Percentiles rank a stretch among this genome's conserved stretches.
These are phyloP conservation scores for Moxostoma hubbsi DNA, from an alignment of 2,797 vertebrate genomes.

Conservation along the genomic window DNA sequence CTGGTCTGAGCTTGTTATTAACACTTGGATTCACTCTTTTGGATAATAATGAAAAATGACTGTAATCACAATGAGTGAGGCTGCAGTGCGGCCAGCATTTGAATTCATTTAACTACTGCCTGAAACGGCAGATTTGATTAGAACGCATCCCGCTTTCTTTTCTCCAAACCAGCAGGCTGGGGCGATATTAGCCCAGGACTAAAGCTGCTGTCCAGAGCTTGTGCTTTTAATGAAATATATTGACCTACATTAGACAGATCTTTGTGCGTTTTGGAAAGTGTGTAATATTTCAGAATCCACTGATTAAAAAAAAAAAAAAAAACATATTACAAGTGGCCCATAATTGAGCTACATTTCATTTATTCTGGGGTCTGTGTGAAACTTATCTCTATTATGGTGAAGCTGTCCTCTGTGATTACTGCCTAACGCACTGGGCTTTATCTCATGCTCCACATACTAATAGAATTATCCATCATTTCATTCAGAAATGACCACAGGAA, in stretches of 20 bases:
- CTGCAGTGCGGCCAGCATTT: slow-evolving; percentile 11
- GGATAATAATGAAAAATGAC: slow-evolving; percentile 57
- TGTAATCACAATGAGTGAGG: slow-evolving; percentile 48
- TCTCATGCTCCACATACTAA: slow-evolving; percentile 19
- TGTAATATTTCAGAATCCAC: slow-evolving; percentile 34
- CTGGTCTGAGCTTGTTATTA: slow-evolving; percentile 46
- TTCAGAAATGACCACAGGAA: not conserved
- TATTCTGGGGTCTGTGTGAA: slow-evolving; percentile 11
- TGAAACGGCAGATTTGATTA: slow-evolving; percentile 45
- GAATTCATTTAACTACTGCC: slow-evolving; percentile 45
- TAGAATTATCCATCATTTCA: slow-evolving; percentile 44
- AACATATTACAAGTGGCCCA: slow-evolving; percentile 27
- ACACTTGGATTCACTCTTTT: slow-evolving; percentile 44
- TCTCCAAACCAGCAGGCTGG: slow-evolving; percentile 13
- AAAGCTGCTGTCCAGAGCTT: slow-evolving; percentile 19
- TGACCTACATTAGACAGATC: slow-evolving; percentile 32
- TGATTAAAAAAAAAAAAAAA: slow-evolving; percentile 5
- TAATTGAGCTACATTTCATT: slow-evolving; percentile 51
- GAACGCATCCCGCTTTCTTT: slow-evolving; percentile 23
- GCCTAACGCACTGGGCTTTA: slow-evolving; percentile 5
- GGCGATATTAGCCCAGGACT: slow-evolving; percentile 20
- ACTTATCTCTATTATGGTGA: slow-evolving; percentile 45
- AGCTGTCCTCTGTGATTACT: slow-evolving; percentile 30
- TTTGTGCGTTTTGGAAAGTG: slow-evolving; percentile 35
- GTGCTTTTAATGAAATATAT: slow-evolving; percentile 40